Evolutionary conservation across 2,797 vertebrate species (phyloP), one percentile per base, ranked within the genome.

Genomic region (Centropyge bicolor): DNA sequence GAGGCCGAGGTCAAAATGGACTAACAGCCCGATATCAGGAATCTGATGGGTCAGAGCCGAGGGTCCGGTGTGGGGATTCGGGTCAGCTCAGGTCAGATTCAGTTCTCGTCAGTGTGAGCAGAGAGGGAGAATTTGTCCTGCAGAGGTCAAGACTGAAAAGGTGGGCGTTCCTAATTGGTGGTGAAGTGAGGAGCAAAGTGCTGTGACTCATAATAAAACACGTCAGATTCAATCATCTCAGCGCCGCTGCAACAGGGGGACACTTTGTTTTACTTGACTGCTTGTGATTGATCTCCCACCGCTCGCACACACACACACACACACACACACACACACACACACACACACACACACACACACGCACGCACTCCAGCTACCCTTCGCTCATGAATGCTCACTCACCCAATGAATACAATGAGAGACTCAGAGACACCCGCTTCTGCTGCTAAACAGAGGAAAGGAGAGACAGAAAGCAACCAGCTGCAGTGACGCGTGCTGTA

Each of bases 181-280:
- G 46, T 71, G 81, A 86, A 81, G 81, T 68, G 56, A 74, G 54
- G 71, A 82, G 69, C 76, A 81, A 75, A 81, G 79, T 52, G 61
- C 68, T 16, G 63, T 52, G 72, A 70, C 76, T 80, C 73, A 40
- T 65, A 78, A 88, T 86, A 87, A 90, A 89, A 81, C 80, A 80
- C 20, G 83, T 63, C 88, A 79, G 56, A 76, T 65, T 75, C 76
- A 84, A 80, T 88, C 76, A 64, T 22, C 22, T 80, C 70, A 70
- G 62, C 54, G 52, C 59, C 8, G 17, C 61, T 9, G 56, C 67
- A 73, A 59, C 80, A 35, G 8, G 24, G 46, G 61, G 63, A 76
- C 77, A 66, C 68, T 74, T 71, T 69, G 79, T 80, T 72, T 66
- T 71, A 80, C 78, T 57, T 67, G 56, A 69, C 73, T 76, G 78